These are phyloP conservation scores for Electrophaes corylata DNA, from an alignment of 2,888 invertebrate species.

Conservation along the genomic window DNA sequence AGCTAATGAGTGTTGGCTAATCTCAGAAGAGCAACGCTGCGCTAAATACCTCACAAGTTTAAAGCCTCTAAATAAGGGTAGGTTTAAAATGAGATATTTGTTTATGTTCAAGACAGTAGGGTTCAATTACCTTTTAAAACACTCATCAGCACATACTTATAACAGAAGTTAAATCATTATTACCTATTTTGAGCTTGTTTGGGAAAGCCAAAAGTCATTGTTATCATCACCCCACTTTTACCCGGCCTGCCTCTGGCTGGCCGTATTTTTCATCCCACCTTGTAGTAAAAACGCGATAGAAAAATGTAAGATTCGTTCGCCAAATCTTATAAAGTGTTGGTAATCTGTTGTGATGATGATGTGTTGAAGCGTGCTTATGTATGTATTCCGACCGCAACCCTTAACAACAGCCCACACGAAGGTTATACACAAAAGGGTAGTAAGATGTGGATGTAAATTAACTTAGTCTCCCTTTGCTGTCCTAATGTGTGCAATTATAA, in stretches of 20 bases:
- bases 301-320: no score
- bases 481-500: constrained; percentile 31
- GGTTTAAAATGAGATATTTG: constrained; percentile 45
- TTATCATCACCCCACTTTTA: no score
- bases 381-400: constrained; percentile 22
- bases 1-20: constrained; percentile 46
- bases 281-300: no score
- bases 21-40: constrained; percentile 41
- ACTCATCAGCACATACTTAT: constrained; percentile 9
- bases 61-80: constrained; percentile 48
- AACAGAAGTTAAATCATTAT: no score
- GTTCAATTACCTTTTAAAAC: background rate
- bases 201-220: no score
- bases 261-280: no score
- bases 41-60: constrained; percentile 37
- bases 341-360: no score
- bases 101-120: constrained; percentile 34
- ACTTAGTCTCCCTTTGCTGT: constrained; percentile 34
- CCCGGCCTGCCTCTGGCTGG: no score
- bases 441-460: constrained; percentile 38
- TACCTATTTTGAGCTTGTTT: no score
- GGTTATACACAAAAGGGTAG: constrained; percentile 41
- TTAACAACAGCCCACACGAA: constrained; percentile 36
- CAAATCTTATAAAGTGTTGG: no score
- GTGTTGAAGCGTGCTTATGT: background rate